Evolutionary conservation across 1,140 invertebrate genomes (phyloP).

Genomic region (Zaprionus ghesquierei): DNA sequence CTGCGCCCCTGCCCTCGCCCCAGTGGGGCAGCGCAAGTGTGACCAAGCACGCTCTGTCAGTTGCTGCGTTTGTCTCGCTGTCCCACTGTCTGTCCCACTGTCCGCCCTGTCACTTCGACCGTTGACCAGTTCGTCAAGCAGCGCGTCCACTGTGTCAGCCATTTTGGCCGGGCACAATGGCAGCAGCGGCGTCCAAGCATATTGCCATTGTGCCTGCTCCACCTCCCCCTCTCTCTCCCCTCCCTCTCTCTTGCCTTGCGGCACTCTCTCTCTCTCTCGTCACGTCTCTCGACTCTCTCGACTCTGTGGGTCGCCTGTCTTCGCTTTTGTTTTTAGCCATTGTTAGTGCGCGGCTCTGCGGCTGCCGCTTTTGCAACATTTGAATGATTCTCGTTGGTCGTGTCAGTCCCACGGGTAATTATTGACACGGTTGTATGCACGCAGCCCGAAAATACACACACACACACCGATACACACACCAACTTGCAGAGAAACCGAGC

Average conservation of each 20-base stretch:
- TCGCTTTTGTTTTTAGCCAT: constrained; percentile 79
- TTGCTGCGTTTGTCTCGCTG: constrained; percentile 29
- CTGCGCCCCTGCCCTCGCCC: background rate
- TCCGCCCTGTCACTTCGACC: constrained; percentile 50
- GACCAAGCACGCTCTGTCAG: constrained; percentile 32
- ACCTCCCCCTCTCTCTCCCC: background rate
- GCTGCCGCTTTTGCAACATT: constrained; percentile 75
- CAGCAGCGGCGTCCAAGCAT: constrained; percentile 49
- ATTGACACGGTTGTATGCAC: constrained; percentile 83
- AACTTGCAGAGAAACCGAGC: constrained; percentile 38
- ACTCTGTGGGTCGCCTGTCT: constrained; percentile 45
- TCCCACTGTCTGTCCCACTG: constrained; percentile 13
- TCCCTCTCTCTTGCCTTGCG: constrained; percentile 39
- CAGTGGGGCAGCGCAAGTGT: constrained; percentile 25
- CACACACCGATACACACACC: constrained; percentile 37
- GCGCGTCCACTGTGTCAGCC: constrained; percentile 58
- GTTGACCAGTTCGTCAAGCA: constrained; percentile 51
- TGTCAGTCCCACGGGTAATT: constrained; percentile 82
- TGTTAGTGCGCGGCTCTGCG: constrained; percentile 56
- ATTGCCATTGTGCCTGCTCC: constrained; percentile 57
- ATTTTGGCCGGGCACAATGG: constrained; percentile 60
- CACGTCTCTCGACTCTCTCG: constrained; percentile 35
- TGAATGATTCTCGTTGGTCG: constrained; percentile 81
- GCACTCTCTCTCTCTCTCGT: constrained; percentile 20
- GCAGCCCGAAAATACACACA: constrained; percentile 71